Conservation (phyloP, 2,888 invertebrate species). For the Spisula subtruncata region DNA sequence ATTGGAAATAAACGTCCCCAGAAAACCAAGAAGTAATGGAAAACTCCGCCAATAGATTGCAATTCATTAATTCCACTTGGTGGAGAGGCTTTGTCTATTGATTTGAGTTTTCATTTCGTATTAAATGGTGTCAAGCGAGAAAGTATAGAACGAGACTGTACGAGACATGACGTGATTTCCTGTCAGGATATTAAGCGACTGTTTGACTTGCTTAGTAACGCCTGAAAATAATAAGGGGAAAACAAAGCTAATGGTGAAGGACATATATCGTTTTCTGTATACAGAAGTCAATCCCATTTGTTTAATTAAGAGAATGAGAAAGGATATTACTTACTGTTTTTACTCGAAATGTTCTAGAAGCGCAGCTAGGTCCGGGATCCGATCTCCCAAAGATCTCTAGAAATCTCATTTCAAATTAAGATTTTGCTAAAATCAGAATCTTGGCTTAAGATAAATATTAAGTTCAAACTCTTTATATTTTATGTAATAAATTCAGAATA, state of each 20-base stretch:
- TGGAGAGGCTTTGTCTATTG: conserved; percentile 39
- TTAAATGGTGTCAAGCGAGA: conserved; percentile 43
- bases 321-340: neutral
- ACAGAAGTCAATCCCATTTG: neutral
- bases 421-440: too few species aligned
- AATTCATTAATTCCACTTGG: conserved; percentile 48
- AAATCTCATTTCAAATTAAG: too few species aligned
- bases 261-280: neutral
- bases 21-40: conserved; percentile 44
- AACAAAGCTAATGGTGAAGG: conserved; percentile 17
- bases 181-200: neutral
- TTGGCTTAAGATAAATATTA: too few species aligned
- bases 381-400: too few species aligned
- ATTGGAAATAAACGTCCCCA: conserved; percentile 54
- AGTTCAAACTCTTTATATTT: too few species aligned
- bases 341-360: too few species aligned
- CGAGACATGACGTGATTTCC: conserved; percentile 22
- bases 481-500: too few species aligned
- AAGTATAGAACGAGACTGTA: neutral
- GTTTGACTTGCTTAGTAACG: conserved; percentile 4
- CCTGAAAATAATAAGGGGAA: neutral
- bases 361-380: too few species aligned
- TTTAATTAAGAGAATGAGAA: neutral
- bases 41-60: conserved; percentile 28
- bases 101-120: conserved; percentile 28